Conservation (phyloP, 37 sponge, comb jelly and placozoan genomes). For the Cladorhizidae sp. region DNA sequence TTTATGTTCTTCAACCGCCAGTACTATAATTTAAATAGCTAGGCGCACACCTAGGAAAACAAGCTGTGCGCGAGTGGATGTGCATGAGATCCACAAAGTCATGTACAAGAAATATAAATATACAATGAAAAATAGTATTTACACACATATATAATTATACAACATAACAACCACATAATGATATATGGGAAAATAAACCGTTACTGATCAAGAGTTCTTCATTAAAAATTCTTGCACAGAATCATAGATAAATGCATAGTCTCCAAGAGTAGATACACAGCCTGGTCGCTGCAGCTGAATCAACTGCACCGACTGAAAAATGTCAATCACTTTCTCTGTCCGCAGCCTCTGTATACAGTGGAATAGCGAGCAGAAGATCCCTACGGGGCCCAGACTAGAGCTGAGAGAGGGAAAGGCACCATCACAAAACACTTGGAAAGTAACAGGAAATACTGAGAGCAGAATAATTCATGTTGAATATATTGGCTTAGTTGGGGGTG, state of each 20-base stretch:
- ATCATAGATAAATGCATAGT: conserved; percentile 66
- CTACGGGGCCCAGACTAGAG: conserved; percentile 56
- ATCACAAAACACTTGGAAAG: too few relatives aligned
- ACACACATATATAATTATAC: too few relatives aligned
- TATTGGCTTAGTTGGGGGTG: not conserved
- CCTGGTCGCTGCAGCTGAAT: conserved; percentile 65
- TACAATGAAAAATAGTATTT: too few relatives aligned
- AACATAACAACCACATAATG: too few relatives aligned
- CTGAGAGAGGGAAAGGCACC: conserved; percentile 36
- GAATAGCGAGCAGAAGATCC: conserved; percentile 54
- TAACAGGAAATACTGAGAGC: not conserved
- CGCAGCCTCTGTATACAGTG: conserved; percentile 65
- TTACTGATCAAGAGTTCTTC: conserved; percentile 19
- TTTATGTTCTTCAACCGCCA: too few relatives aligned
- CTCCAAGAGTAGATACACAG: conserved; percentile 19
- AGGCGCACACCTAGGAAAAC: too few relatives aligned
- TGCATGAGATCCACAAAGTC: too few relatives aligned
- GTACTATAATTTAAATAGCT: too few relatives aligned
- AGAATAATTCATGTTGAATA: too few relatives aligned
- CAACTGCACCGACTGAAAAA: conserved; percentile 63
- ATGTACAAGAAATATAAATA: too few relatives aligned
- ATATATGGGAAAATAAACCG: too few relatives aligned
- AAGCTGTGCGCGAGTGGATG: too few relatives aligned
- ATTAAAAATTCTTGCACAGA: conserved; percentile 37
- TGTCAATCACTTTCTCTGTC: conserved; percentile 61